phyloP scores from a whole-genome alignment of 2,888 invertebrate species.

The Drosophila cognata region DNA sequence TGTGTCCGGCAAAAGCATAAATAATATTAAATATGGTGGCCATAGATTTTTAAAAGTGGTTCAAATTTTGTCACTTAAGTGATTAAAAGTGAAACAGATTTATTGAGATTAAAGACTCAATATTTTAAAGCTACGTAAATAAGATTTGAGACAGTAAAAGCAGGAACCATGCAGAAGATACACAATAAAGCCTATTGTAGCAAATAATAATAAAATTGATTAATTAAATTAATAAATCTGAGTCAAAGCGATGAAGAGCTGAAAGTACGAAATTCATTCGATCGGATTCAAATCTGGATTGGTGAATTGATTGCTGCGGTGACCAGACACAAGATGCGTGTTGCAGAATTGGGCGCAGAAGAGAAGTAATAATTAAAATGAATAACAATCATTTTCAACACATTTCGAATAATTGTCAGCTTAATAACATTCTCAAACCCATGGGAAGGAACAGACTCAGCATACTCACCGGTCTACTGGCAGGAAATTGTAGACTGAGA shows the following conservation, averaged over 20 bases:
- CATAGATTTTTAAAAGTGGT: slow-evolving; percentile 15
- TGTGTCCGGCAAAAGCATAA: slow-evolving; percentile 14
- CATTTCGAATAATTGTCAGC: neutral
- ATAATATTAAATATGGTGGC: slow-evolving; percentile 22
- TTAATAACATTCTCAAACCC: neutral
- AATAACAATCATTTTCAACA: neutral
- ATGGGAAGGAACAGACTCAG: too few species aligned
- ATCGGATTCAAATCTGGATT: neutral
- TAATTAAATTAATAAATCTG: neutral
- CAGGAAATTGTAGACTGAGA: too few species aligned
- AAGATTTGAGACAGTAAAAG: neutral
- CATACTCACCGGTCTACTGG: too few species aligned
- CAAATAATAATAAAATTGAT: neutral
- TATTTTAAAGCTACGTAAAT: neutral
- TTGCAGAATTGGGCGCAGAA: neutral
- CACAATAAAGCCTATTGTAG: neutral
- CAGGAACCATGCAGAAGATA: neutral
- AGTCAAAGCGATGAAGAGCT: neutral
- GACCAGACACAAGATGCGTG: neutral
- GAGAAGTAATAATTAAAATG: neutral
- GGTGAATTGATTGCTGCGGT: neutral
- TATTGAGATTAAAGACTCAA: neutral
- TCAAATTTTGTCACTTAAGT: slow-evolving; percentile 5
- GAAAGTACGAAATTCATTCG: neutral
- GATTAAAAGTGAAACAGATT: neutral